These are phyloP conservation scores for Dicranocentrus wangi DNA, from an alignment of 2,888 invertebrate species.

Conservation along the genomic window DNA sequence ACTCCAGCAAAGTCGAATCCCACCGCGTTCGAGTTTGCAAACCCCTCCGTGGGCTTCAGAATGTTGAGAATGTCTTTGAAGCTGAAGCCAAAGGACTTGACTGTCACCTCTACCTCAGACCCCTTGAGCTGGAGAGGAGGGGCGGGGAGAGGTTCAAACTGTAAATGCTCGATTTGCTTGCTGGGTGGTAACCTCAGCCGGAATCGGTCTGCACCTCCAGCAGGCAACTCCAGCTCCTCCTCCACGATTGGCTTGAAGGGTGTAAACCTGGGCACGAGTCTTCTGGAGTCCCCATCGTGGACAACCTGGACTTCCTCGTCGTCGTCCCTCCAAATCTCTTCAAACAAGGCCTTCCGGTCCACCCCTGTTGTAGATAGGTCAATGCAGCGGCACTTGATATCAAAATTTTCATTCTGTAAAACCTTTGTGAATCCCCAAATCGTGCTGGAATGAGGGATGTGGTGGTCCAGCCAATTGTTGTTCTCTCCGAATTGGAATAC, in stretches of 20 bases:
- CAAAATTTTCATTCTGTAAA: conserved; percentile 11
- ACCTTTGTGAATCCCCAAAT: conserved; percentile 18
- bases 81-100: conserved; percentile 8
- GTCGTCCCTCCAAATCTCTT: conserved; percentile 1
- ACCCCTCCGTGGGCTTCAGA: conserved; percentile 18
- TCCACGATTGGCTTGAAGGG: conserved; percentile 26
- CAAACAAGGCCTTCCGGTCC: background rate
- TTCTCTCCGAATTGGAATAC: background rate
- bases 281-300: conserved; percentile 46
- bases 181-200: background rate
- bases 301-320: conserved; percentile 16
- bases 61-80: conserved; percentile 34
- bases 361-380: too few species aligned
- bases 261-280: background rate
- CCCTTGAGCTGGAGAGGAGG: conserved; percentile 16
- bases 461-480: background rate
- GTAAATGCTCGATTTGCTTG: background rate
- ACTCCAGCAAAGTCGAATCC: conserved; percentile 50
- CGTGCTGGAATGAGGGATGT: background rate
- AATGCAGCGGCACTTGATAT: background rate
- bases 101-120: conserved; percentile 20
- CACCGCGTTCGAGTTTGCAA: background rate
- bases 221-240: conserved; percentile 41
- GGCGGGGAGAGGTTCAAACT: background rate
- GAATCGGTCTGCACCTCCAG: conserved; percentile 6